These are phyloP conservation scores for Beris chalybata DNA, from an alignment of 2,888 invertebrate species.

Conservation along the genomic window DNA sequence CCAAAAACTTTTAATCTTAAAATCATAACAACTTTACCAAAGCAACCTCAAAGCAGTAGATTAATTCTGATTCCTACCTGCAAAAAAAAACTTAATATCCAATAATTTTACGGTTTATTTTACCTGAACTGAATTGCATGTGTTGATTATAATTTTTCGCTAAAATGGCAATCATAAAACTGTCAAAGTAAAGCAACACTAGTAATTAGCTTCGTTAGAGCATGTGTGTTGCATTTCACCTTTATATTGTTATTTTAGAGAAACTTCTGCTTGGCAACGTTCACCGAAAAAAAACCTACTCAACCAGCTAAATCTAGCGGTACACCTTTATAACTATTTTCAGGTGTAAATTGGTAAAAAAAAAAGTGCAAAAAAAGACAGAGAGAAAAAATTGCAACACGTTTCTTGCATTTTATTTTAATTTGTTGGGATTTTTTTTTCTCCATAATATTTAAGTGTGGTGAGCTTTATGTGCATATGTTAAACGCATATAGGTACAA, in stretches of 20 bases:
- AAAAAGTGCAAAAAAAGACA: not conserved
- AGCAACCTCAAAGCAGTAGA: too few species aligned
- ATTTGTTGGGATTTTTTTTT: not conserved
- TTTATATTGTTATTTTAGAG: not conserved
- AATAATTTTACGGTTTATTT: too few species aligned
- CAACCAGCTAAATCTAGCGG: conserved; percentile 10
- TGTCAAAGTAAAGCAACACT: conserved; percentile 19
- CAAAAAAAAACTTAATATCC: too few species aligned
- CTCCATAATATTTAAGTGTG: conserved; percentile 13
- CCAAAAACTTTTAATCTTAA: too few species aligned
- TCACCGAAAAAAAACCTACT: not conserved
- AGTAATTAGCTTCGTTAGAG: conserved; percentile 27
- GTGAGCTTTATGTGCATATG: conserved; percentile 13
- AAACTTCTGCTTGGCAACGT: not conserved
- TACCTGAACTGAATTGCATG: too few species aligned
- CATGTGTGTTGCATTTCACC: conserved; percentile 19
- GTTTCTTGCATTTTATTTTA: conserved; percentile 11
- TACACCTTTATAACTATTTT: conserved; percentile 21
- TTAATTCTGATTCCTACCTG: too few species aligned
- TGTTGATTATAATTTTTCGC: too few species aligned
- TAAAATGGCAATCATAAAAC: too few species aligned
- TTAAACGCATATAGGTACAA: conserved; percentile 29
- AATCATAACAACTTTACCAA: too few species aligned
- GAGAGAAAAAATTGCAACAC: not conserved
- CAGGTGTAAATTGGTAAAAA: conserved; percentile 36